Evolutionary conservation across 2,888 invertebrate genomes (phyloP).

Genomic region (Catonia carolina): DNA sequence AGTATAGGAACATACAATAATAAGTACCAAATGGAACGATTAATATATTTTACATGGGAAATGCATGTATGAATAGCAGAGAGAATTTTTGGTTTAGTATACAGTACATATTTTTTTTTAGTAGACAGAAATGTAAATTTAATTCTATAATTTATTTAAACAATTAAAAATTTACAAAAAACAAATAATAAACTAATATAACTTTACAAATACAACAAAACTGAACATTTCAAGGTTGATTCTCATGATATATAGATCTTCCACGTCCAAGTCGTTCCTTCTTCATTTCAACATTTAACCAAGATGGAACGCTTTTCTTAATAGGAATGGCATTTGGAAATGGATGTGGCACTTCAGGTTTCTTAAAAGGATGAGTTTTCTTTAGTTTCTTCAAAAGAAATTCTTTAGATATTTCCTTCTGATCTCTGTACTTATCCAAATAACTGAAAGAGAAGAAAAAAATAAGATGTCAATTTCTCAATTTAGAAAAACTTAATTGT

Average conservation of each 20-base stretch:
- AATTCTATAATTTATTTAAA: too few species aligned
- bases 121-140: too few species aligned
- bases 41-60: too few species aligned
- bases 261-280: constrained; percentile 66
- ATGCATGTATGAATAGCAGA: too few species aligned
- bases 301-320: constrained; percentile 56
- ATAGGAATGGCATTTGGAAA: constrained; percentile 66
- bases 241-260: constrained; percentile 67
- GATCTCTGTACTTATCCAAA: constrained; percentile 88
- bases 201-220: too few species aligned
- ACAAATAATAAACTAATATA: too few species aligned
- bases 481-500: background rate
- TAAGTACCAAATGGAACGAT: too few species aligned
- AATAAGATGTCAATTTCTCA: background rate
- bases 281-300: constrained; percentile 65
- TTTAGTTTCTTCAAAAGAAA: constrained; percentile 74
- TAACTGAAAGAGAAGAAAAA: constrained; percentile 50
- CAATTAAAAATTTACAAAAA: too few species aligned
- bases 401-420: constrained; percentile 84
- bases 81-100: too few species aligned
- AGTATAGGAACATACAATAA: too few species aligned
- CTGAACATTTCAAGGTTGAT: too few species aligned
- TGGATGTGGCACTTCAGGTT: constrained; percentile 54
- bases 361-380: constrained; percentile 72
- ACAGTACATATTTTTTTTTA: too few species aligned